A percentile compares a stretch with the other conserved stretches of the same genome.
Conservation (phyloP, 2,113 vertebrate genomes). For the Rhadina sibilatrix region DNA sequence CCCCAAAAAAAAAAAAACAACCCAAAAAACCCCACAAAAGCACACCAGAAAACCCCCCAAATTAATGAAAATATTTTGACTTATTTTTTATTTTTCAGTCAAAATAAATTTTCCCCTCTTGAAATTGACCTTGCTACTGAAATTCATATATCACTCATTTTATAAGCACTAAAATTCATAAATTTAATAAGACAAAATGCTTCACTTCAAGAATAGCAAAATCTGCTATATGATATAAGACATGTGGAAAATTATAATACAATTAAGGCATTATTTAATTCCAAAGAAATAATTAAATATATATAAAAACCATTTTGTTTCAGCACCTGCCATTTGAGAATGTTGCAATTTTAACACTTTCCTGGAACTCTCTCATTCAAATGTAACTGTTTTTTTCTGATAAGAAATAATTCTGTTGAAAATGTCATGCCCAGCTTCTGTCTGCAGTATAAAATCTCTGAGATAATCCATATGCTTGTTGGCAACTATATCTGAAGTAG, state of each 20-base stretch:
- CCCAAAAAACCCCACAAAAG: too few relatives aligned
- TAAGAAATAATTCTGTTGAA: conserved; percentile 13
- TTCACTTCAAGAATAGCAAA: not conserved
- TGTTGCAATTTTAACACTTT: not conserved
- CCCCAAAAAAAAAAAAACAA: too few relatives aligned
- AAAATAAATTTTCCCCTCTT: not conserved
- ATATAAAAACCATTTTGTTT: not conserved
- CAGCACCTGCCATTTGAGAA: not conserved
- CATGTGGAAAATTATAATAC: not conserved
- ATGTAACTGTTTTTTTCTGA: conserved; percentile 6
- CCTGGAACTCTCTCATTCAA: not conserved
- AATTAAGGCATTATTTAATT: not conserved
- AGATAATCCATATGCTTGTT: conserved; percentile 22
- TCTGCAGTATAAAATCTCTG: not conserved
- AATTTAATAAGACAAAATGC: not conserved
- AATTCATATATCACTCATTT: not conserved
- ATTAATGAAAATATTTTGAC: not conserved
- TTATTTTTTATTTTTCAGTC: not conserved
- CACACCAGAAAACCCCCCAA: too few relatives aligned
- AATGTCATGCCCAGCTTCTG: not conserved
- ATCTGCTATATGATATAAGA: not conserved
- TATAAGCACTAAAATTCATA: not conserved
- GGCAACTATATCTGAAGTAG: conserved; percentile 15
- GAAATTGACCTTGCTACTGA: not conserved
- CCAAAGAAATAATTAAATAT: not conserved